Percentiles rank a stretch among this genome's conserved stretches.
Conservation (phyloP, 2,113 vertebrate genomes). For the Dicaeum eximium region DNA sequence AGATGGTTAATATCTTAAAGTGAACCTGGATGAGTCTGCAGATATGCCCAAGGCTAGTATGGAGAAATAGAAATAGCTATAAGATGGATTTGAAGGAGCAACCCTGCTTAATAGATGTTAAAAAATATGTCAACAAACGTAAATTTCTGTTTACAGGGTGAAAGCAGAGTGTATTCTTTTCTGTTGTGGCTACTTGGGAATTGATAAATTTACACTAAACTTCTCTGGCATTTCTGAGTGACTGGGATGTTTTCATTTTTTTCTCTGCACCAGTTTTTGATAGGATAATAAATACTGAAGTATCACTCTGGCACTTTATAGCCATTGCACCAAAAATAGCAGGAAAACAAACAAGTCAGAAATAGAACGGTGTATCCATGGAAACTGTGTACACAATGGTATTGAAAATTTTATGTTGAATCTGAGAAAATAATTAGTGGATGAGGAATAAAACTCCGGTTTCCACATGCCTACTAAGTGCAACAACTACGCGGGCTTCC, state of each 20-base stretch:
- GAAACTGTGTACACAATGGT: not conserved
- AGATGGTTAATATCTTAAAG: not conserved
- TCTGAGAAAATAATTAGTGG: not conserved
- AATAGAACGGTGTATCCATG: not conserved
- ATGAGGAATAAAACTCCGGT: not conserved
- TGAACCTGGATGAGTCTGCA: not conserved
- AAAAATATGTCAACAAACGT: not conserved
- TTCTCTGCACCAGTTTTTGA: not conserved
- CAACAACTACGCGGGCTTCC: not conserved
- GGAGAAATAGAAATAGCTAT: not conserved
- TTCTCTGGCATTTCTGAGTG: not conserved
- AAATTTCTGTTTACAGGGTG: not conserved
- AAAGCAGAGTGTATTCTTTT: not conserved
- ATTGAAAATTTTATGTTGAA: not conserved
- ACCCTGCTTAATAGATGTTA: not conserved
- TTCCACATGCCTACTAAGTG: not conserved
- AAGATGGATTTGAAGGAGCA: not conserved
- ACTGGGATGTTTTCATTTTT: not conserved
- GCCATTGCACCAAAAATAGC: not conserved
- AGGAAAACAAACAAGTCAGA: not conserved
- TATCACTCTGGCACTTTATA: not conserved
- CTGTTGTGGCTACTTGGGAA: not conserved
- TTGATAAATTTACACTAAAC: not conserved
- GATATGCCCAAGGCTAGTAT: not conserved
- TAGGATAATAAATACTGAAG: not conserved